These are phyloP conservation scores for Moxostoma hubbsi DNA, from an alignment of 2,797 vertebrate genomes.

Conservation along the genomic window DNA sequence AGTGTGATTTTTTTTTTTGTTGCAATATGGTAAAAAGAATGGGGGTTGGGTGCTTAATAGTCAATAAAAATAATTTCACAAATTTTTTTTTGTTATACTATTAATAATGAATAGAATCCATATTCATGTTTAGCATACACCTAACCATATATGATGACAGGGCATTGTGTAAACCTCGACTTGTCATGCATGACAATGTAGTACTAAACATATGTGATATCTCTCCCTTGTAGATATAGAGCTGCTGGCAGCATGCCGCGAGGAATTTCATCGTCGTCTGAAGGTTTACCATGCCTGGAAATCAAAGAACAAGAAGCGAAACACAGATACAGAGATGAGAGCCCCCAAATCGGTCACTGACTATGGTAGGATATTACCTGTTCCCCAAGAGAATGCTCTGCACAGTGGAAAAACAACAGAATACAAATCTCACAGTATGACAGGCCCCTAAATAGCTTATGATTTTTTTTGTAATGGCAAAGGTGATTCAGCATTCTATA, in stretches of 20 bases:
- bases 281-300: slow-evolving; percentile 99
- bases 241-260: slow-evolving; percentile 93
- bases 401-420: neutral
- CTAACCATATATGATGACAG: neutral
- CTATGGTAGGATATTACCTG: slow-evolving; percentile 82
- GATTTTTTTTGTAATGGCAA: slow-evolving; percentile 13
- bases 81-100: neutral
- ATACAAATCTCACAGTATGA: neutral
- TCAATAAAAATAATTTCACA: no score
- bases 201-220: slow-evolving; percentile 1
- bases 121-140: neutral
- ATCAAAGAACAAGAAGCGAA: slow-evolving; percentile 97
- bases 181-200: neutral
- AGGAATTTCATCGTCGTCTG: slow-evolving; percentile 96
- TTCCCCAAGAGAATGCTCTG: slow-evolving; percentile 11
- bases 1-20: no score
- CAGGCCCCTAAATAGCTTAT: neutral
- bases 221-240: slow-evolving; percentile 87
- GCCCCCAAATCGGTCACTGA: slow-evolving; percentile 96
- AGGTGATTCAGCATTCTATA: neutral
- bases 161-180: neutral
- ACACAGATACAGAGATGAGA: slow-evolving; percentile 88
- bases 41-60: no score
- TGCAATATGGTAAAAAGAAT: no score
- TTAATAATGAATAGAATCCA: neutral